A percentile compares a stretch with the other conserved stretches of the same genome.
Conservation (phyloP, 2,888 invertebrate species). For the Eumerus sabulonum region DNA sequence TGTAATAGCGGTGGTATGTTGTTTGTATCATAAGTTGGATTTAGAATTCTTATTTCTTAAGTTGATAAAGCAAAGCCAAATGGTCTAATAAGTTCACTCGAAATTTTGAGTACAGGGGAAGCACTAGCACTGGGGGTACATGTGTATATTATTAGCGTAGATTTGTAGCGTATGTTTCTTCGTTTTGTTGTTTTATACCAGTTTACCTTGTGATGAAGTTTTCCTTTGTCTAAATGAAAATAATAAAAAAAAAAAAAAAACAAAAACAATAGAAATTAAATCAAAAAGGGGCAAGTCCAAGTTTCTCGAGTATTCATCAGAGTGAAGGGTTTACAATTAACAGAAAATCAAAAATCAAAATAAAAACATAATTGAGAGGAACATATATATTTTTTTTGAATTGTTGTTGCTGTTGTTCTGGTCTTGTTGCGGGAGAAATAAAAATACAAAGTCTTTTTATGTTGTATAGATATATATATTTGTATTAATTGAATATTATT, state of each 20-base stretch:
- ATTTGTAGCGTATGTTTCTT: conserved; percentile 8
- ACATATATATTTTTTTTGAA: conserved; percentile 14
- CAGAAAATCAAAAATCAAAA: conserved; percentile 17
- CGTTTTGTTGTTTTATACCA: conserved; percentile 19
- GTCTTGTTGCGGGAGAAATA: conserved; percentile 64
- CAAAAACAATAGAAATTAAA: no score
- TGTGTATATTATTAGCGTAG: background rate
- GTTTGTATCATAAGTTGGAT: conserved; percentile 26
- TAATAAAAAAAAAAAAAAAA: conserved; percentile 19
- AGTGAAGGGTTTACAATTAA: conserved; percentile 47
- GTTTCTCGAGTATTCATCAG: conserved; percentile 63
- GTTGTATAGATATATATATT: conserved; percentile 68
- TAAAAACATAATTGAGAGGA: background rate
- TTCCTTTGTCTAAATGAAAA: conserved; percentile 44
- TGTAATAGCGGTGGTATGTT: conserved; percentile 58
- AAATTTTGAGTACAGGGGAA: background rate
- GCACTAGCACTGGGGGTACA: background rate
- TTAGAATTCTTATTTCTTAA: conserved; percentile 6
- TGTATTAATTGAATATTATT: conserved; percentile 68
- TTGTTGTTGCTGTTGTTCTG: conserved; percentile 67
- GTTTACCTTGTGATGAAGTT: conserved; percentile 58
- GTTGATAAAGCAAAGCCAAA: background rate
- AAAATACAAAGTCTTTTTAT: conserved; percentile 68
- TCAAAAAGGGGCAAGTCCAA: conserved; percentile 29
- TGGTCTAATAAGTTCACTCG: no score